Conservation (phyloP, 2,888 invertebrate species). For the Dasypolia templi region DNA sequence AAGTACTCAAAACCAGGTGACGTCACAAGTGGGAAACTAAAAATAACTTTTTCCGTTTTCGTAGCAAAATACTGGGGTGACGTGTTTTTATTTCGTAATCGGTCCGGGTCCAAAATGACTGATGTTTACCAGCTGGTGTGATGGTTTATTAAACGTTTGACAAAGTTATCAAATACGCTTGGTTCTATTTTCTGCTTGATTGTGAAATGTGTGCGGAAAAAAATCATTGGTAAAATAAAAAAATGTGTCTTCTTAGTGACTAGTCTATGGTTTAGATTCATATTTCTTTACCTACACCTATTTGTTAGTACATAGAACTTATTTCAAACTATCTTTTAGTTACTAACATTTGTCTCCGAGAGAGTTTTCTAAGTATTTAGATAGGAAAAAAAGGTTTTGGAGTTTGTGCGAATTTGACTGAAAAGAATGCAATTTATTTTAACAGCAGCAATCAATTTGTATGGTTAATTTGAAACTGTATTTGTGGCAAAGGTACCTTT, state of each 20-base stretch:
- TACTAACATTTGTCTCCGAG: constrained; percentile 47
- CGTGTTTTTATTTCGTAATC: constrained; percentile 10
- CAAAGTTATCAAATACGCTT: not conserved
- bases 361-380: constrained; percentile 65
- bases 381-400: constrained; percentile 64
- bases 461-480: not conserved
- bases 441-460: not conserved
- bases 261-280: constrained; percentile 50
- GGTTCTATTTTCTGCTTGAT: not conserved
- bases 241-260: constrained; percentile 48
- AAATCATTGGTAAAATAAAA: constrained; percentile 54
- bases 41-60: not conserved
- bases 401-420: constrained; percentile 47
- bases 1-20: not conserved
- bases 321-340: constrained; percentile 46
- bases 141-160: not conserved
- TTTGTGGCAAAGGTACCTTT: not conserved
- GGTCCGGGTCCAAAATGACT: constrained; percentile 14
- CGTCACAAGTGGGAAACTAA: not conserved
- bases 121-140: not conserved
- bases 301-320: constrained; percentile 44
- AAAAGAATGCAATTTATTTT: not conserved
- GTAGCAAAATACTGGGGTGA: not conserved
- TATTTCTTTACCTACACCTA: constrained; percentile 25
- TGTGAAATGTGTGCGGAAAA: not conserved